Evolutionary conservation across 2,797 vertebrate genomes (phyloP).

Genomic region (Scolopax rusticola): DNA sequence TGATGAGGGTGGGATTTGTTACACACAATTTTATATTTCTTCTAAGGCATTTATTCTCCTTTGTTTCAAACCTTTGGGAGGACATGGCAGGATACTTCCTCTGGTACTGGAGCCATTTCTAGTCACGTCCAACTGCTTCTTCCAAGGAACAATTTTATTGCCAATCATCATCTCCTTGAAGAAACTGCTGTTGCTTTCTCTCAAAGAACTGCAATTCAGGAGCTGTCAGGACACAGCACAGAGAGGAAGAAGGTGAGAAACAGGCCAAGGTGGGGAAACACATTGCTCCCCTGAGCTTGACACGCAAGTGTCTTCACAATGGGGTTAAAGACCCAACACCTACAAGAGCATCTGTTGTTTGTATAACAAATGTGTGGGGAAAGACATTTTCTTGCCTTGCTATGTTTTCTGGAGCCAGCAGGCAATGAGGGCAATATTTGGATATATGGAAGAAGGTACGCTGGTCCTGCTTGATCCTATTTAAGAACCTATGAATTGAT

Average conservation of each 20-base stretch:
- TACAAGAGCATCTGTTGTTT: neutral
- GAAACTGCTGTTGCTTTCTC: neutral
- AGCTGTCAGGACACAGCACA: neutral
- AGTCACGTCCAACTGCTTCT: neutral
- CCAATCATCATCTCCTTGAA: neutral
- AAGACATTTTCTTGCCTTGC: neutral
- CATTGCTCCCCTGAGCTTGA: neutral
- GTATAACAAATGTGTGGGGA: accelerated
- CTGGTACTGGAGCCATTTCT: neutral
- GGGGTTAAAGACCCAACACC: neutral
- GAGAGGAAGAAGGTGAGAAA: neutral
- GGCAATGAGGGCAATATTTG: neutral
- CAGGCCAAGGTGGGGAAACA: neutral
- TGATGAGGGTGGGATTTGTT: neutral
- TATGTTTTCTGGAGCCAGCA: neutral
- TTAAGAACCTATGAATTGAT: neutral
- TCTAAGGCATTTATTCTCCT: neutral
- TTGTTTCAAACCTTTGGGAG: neutral
- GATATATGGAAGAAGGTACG: neutral
- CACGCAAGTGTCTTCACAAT: neutral
- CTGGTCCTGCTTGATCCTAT: neutral
- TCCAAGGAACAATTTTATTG: neutral
- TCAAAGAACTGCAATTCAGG: neutral
- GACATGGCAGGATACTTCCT: neutral
- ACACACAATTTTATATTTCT: neutral